These are phyloP conservation scores for Sylvicapra grimmia DNA, from an alignment of 2,113 vertebrate species.

Conservation along the genomic window DNA sequence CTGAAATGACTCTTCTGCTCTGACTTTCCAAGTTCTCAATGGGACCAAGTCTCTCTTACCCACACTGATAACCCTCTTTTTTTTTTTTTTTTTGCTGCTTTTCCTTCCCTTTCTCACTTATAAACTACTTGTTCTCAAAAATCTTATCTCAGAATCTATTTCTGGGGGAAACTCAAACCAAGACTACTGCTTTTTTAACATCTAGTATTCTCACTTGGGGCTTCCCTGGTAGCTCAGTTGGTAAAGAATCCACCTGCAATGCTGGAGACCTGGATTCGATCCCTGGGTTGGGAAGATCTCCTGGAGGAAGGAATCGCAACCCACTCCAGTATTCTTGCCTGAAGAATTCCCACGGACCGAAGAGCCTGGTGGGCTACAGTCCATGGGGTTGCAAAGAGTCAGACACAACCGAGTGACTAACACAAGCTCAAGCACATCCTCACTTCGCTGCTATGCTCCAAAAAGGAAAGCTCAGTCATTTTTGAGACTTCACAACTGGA, in stretches of 20 bases:
- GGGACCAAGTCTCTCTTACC: neutral
- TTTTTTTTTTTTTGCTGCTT: neutral
- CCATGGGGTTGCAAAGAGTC: neutral
- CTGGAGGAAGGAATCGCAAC: neutral
- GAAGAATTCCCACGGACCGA: neutral
- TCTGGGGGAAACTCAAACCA: neutral
- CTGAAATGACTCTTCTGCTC: too few relatives aligned
- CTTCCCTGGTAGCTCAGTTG: neutral
- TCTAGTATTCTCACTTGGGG: neutral
- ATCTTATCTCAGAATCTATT: neutral
- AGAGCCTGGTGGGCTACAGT: neutral
- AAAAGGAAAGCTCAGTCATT: neutral
- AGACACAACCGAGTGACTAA: neutral
- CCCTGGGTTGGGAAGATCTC: neutral
- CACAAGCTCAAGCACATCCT: neutral
- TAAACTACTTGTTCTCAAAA: neutral
- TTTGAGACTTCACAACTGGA: neutral
- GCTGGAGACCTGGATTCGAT: neutral
- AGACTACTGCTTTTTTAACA: neutral
- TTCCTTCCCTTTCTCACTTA: neutral
- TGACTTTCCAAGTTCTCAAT: neutral
- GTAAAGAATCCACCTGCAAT: neutral
- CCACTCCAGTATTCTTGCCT: neutral
- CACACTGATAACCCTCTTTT: neutral
- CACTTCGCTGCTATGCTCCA: neutral